These are phyloP conservation scores for Sebastes iracundus DNA, from an alignment of 2,797 vertebrate genomes.

Conservation along the genomic window DNA sequence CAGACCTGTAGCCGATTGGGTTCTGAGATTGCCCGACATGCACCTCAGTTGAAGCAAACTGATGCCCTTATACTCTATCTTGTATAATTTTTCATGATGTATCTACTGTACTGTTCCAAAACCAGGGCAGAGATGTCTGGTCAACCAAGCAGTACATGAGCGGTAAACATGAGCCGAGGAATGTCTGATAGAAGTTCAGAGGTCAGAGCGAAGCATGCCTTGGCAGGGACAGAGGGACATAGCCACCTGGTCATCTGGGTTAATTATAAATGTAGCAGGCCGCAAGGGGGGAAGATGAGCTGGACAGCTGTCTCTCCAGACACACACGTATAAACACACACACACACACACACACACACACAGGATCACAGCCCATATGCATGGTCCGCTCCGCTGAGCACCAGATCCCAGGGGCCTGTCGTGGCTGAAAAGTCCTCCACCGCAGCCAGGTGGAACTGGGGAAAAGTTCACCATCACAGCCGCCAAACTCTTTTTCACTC, in stretches of 20 bases:
- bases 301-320: slow-evolving; percentile 82
- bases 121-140: slow-evolving; percentile 66
- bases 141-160: slow-evolving; percentile 67
- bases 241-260: slow-evolving; percentile 85
- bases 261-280: slow-evolving; percentile 84
- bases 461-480: slow-evolving; percentile 77
- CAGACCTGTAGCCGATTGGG: no score
- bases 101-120: slow-evolving; percentile 70
- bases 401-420: slow-evolving; percentile 70
- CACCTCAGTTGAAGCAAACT: background rate
- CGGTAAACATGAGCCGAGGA: slow-evolving; percentile 77
- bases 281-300: slow-evolving; percentile 83
- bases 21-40: background rate
- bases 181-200: slow-evolving; percentile 76
- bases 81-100: slow-evolving; percentile 36
- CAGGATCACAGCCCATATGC: slow-evolving; percentile 77
- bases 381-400: slow-evolving; percentile 69
- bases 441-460: slow-evolving; percentile 82
- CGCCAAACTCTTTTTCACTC: slow-evolving; percentile 46
- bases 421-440: slow-evolving; percentile 73
- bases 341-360: slow-evolving; percentile 51
- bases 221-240: slow-evolving; percentile 81
- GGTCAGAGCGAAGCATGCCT: slow-evolving; percentile 76
- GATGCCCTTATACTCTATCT: background rate
- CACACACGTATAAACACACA: slow-evolving; percentile 67